phyloP scores from a whole-genome alignment of 2,888 invertebrate species.

The Mermis nigrescens region DNA sequence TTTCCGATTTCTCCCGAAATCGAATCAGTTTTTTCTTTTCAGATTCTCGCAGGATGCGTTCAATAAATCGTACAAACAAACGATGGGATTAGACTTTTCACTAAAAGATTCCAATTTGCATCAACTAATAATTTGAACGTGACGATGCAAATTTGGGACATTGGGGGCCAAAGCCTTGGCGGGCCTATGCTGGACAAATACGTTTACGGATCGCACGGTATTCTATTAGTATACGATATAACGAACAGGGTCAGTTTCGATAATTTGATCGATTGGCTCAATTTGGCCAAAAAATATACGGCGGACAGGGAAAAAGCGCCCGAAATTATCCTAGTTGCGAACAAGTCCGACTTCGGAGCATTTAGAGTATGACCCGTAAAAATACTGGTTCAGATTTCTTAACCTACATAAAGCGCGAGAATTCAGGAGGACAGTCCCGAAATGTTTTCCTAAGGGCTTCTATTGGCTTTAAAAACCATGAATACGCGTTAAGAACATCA shows the following conservation, averaged over 20 bases:
- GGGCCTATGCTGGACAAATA: conserved; percentile 55
- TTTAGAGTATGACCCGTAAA: too few relatives aligned
- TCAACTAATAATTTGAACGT: background rate
- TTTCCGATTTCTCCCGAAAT: too few relatives aligned
- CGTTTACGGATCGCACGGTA: conserved; percentile 39
- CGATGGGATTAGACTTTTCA: conserved; percentile 50
- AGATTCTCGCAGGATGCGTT: conserved; percentile 49
- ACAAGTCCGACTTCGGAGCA: conserved; percentile 41
- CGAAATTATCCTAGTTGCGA: conserved; percentile 38
- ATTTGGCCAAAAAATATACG: conserved; percentile 21
- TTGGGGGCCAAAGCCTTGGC: conserved; percentile 55
- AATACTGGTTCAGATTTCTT: too few relatives aligned
- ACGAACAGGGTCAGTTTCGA: conserved; percentile 61
- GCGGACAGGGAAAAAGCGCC: conserved; percentile 32
- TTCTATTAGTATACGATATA: conserved; percentile 62
- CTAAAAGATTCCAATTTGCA: conserved; percentile 44
- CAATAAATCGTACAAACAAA: conserved; percentile 40
- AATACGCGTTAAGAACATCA: too few relatives aligned
- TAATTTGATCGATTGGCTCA: conserved; percentile 51
- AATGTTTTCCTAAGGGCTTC: too few relatives aligned
- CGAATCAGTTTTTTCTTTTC: too few relatives aligned
- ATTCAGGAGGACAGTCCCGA: too few relatives aligned
- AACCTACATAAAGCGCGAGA: too few relatives aligned
- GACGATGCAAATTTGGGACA: conserved; percentile 52
- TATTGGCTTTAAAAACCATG: too few relatives aligned